A percentile compares a stretch with the other conserved stretches of the same genome.
Conservation (phyloP, 1,140 invertebrate genomes). For the Coenobita brevimanus region DNA sequence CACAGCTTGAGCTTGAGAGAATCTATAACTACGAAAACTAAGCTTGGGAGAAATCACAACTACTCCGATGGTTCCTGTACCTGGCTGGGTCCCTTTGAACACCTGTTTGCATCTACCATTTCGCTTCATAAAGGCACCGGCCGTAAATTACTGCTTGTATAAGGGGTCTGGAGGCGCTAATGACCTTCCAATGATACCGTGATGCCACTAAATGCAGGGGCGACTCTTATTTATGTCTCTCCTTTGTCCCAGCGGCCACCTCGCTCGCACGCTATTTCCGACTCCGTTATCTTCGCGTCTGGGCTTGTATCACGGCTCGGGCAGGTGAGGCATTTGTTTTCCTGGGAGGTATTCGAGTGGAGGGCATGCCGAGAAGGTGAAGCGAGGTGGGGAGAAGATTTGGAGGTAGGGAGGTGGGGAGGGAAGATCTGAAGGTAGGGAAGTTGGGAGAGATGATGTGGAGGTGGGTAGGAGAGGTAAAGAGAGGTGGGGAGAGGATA, state of each 20-base stretch:
- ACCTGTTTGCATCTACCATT: conserved; percentile 45
- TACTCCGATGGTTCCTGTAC: no score
- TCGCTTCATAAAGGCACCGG: conserved; percentile 16
- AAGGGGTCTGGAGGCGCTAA: conserved; percentile 39
- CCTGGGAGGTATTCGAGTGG: background rate
- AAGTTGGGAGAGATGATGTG: no score
- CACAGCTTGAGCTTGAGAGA: no score
- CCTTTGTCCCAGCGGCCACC: conserved; percentile 27
- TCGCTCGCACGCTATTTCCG: conserved; percentile 37
- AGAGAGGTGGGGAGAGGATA: no score
- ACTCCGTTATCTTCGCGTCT: conserved; percentile 37
- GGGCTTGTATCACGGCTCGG: background rate
- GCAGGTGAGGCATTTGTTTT: conserved; percentile 1
- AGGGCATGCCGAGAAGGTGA: background rate
- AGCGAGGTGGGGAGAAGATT: background rate
- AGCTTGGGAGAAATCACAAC: no score
- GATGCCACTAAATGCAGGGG: conserved; percentile 45
- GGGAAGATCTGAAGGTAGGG: no score
- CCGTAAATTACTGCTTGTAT: conserved; percentile 43
- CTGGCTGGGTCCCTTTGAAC: no score
- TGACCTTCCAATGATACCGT: conserved; percentile 43
- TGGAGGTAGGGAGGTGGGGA: no score
- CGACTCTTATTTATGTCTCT: conserved; percentile 28
- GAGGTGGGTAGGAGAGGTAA: no score
- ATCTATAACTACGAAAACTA: no score